Evolutionary conservation across 2,797 vertebrate species (phyloP).

Genomic region (Notolepis coatsorum): DNA sequence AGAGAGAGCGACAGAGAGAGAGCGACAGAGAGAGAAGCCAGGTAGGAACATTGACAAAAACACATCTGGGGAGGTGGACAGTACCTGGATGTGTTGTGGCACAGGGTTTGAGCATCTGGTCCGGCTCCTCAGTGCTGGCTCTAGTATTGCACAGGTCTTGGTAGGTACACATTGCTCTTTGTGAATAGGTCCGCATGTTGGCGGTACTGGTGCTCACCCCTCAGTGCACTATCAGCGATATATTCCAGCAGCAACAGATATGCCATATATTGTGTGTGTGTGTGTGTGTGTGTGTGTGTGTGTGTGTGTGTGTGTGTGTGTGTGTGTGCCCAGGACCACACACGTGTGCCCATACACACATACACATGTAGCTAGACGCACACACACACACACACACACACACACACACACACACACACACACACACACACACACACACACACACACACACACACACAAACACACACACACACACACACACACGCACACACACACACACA

Average conservation of each 20-base stretch:
- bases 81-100: too few relatives aligned
- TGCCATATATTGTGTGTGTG: conserved; percentile 29
- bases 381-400: background rate
- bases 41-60: too few relatives aligned
- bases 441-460: conserved; percentile 32
- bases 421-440: conserved; percentile 2
- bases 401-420: conserved; percentile 1
- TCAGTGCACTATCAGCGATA: conserved; percentile 54
- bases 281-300: background rate
- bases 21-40: too few relatives aligned
- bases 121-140: too few relatives aligned
- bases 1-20: too few relatives aligned
- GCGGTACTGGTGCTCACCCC: too few relatives aligned
- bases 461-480: conserved; percentile 33
- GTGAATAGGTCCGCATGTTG: too few relatives aligned
- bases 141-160: too few relatives aligned
- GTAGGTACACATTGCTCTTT: too few relatives aligned
- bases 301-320: background rate
- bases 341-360: background rate
- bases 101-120: too few relatives aligned
- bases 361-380: too few relatives aligned
- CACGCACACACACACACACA: conserved; percentile 19
- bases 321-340: conserved; percentile 32
- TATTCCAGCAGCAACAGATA: conserved; percentile 17
- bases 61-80: too few relatives aligned